Percentiles rank a stretch among this genome's conserved stretches.
These are phyloP conservation scores for Podarcis cretensis DNA, from an alignment of 2,113 vertebrate species.

Conservation along the genomic window DNA sequence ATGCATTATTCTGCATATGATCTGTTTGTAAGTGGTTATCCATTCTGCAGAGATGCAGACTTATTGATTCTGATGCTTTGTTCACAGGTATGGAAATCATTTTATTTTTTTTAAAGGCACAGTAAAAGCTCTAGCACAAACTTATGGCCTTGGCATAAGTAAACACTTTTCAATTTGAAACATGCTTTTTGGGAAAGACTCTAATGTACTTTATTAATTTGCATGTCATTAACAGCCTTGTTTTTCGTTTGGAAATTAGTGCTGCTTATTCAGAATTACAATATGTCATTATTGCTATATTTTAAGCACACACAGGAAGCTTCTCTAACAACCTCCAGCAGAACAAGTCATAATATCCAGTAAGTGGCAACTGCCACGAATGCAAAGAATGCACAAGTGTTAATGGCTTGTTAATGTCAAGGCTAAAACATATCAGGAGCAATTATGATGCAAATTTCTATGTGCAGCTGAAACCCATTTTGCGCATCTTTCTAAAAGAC, in stretches of 20 bases:
- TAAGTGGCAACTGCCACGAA: background rate
- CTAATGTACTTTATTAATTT: background rate
- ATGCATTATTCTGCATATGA: background rate
- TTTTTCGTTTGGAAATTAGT: conserved; percentile 6
- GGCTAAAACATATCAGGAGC: background rate
- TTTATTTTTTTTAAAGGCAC: too few relatives aligned
- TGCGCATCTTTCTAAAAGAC: background rate
- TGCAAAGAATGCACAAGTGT: background rate
- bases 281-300: background rate
- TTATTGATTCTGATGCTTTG: background rate
- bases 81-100: background rate
- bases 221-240: background rate
- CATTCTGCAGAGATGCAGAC: background rate
- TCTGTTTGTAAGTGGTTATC: background rate
- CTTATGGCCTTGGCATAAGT: background rate
- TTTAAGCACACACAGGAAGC: background rate
- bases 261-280: conserved; percentile 13
- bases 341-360: background rate
- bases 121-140: background rate
- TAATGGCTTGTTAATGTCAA: conserved; percentile 8
- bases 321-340: background rate
- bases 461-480: background rate
- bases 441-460: conserved; percentile 3
- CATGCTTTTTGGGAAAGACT: background rate
- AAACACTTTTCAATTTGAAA: background rate